Evolutionary conservation across 2,113 vertebrate species (phyloP).

Genomic region (Irena cyanogastra): DNA sequence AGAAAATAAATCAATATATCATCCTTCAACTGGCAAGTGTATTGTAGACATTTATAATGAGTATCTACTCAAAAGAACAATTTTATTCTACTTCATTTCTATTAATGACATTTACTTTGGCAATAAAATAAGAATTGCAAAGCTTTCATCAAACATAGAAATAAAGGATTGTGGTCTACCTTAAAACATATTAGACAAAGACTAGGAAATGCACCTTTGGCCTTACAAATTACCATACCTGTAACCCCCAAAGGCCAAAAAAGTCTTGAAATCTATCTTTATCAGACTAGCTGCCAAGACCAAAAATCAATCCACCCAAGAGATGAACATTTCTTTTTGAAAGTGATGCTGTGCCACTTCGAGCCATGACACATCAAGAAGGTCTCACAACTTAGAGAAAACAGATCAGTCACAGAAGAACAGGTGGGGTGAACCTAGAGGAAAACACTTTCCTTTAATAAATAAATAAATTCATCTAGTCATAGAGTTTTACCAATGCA

Average conservation of each 20-base stretch:
- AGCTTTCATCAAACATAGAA: not conserved
- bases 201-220: not conserved
- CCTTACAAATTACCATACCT: not conserved
- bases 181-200: not conserved
- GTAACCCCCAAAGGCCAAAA: not conserved
- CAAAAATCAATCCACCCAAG: not conserved
- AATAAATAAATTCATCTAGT: not conserved
- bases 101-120: not conserved
- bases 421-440: not conserved
- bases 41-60: not conserved
- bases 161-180: not conserved
- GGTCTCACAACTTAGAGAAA: not conserved
- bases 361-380: not conserved
- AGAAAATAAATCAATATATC: conserved; percentile 20
- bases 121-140: not conserved
- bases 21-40: not conserved
- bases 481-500: not conserved
- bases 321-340: not conserved
- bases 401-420: not conserved
- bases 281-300: not conserved
- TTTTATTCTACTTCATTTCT: not conserved
- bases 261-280: not conserved
- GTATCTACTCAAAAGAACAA: not conserved
- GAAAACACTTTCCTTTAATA: not conserved
- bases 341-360: not conserved